Conservation (phyloP, 2,113 vertebrate genomes). For the Apteryx owenii region DNA sequence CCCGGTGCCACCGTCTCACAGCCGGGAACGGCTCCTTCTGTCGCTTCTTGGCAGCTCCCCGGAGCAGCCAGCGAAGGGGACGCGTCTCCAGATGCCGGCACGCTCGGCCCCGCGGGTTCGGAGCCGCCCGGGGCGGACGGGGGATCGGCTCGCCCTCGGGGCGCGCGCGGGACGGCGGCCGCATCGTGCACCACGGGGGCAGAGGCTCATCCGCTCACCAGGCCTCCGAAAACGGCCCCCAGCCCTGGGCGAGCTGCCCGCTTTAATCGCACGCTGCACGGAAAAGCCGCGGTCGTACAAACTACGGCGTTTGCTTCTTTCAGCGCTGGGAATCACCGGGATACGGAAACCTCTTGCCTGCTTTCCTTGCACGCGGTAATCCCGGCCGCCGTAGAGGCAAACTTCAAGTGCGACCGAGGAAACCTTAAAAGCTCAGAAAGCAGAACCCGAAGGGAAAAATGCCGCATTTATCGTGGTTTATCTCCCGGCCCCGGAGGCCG, state of each 20-base stretch:
- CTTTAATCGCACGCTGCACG: background rate
- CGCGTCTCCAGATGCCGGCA: fast-evolving
- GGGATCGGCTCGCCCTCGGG: too few relatives aligned
- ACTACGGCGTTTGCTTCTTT: background rate
- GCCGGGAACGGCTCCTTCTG: background rate
- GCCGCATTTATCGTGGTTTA: fast-evolving
- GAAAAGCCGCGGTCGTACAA: background rate
- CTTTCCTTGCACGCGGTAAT: background rate
- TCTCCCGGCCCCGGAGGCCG: background rate
- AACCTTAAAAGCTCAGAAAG: background rate
- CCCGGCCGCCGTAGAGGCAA: fast-evolving
- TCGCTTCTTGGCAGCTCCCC: background rate
- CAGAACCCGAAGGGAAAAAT: background rate
- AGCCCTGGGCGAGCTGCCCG: background rate
- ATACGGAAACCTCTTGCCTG: background rate
- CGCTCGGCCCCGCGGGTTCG: background rate
- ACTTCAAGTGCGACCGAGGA: fast-evolving
- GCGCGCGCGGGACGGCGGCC: too few relatives aligned
- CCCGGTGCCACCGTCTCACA: background rate
- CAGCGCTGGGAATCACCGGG: background rate
- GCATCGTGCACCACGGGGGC: too few relatives aligned
- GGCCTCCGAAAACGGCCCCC: background rate
- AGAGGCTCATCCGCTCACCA: background rate
- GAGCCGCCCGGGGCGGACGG: too few relatives aligned
- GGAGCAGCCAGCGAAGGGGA: background rate